phyloP scores from a whole-genome alignment of 2,797 vertebrate genomes.

The Decapterus maruadsi region DNA sequence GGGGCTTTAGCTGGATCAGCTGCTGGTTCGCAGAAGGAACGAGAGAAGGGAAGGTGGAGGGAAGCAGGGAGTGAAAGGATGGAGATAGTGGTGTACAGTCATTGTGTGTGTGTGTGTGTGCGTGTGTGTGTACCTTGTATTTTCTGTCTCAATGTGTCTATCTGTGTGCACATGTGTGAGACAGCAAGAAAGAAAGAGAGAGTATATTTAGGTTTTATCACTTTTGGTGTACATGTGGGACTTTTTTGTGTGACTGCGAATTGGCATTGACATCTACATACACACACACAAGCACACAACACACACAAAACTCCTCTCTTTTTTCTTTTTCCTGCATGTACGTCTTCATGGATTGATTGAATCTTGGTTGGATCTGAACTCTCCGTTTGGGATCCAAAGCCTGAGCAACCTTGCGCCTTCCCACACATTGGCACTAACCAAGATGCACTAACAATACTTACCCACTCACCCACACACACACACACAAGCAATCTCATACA shows the following conservation, averaged over 20 bases:
- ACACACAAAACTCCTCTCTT: constrained; percentile 13
- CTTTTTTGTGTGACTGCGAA: constrained; percentile 48
- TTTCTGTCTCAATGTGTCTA: constrained; percentile 2
- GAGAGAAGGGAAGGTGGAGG: constrained; percentile 59
- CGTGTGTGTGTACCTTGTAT: constrained; percentile 32
- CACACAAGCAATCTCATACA: constrained; percentile 20
- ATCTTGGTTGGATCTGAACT: constrained; percentile 74
- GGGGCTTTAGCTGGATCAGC: constrained; percentile 86
- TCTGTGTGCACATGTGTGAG: background rate
- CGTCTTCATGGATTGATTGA: constrained; percentile 69
- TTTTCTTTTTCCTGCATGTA: constrained; percentile 47
- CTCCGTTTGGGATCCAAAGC: constrained; percentile 61
- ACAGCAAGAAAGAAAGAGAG: constrained; percentile 12
- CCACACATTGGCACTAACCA: constrained; percentile 60
- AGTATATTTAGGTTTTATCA: constrained; percentile 59
- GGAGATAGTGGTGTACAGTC: constrained; percentile 60
- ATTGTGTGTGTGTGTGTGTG: constrained; percentile 10
- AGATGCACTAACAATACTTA: constrained; percentile 59
- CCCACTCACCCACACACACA: constrained; percentile 18
- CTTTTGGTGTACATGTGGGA: constrained; percentile 34
- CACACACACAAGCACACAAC: constrained; percentile 16
- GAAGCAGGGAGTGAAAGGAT: constrained; percentile 43
- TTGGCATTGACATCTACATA: constrained; percentile 52
- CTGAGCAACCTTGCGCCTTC: constrained; percentile 51
- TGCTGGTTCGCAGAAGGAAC: constrained; percentile 71